Percentiles rank a stretch among this genome's conserved stretches.
Evolutionary conservation across 2,113 vertebrate genomes (phyloP).

Genomic region (Tympanuchus pallidicinctus): DNA sequence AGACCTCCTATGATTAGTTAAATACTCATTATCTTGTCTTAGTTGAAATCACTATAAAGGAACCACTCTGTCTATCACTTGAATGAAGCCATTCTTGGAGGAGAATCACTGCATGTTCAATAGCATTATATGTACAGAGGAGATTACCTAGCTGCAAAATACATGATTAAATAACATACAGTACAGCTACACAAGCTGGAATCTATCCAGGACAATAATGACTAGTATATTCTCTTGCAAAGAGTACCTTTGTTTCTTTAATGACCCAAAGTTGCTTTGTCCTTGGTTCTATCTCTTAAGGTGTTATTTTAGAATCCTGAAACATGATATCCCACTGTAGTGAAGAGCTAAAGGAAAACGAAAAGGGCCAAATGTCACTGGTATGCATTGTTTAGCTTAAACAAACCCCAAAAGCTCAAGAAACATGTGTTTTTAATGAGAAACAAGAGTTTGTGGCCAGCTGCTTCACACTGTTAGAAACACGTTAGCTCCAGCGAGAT

Average conservation of each 20-base stretch:
- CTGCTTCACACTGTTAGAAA: slow-evolving; percentile 67
- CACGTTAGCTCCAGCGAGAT: slow-evolving; percentile 55
- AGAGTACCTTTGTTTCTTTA: neutral
- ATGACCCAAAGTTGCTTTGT: neutral
- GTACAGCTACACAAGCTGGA: neutral
- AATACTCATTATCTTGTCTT: neutral
- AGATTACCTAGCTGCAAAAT: neutral
- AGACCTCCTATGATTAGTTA: neutral
- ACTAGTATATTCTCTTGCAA: neutral
- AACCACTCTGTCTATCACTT: neutral
- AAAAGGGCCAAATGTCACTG: slow-evolving; percentile 65
- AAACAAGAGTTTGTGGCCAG: slow-evolving; percentile 67
- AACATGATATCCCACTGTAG: neutral
- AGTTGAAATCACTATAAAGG: neutral
- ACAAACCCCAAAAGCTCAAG: slow-evolving; percentile 60
- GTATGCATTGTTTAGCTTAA: slow-evolving; percentile 53
- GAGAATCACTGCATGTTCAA: neutral
- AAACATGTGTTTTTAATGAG: slow-evolving; percentile 72
- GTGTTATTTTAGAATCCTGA: neutral
- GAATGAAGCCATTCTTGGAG: neutral
- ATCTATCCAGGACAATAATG: neutral
- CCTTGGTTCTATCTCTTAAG: neutral
- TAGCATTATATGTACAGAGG: neutral
- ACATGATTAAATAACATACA: neutral
- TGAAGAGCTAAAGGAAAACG: slow-evolving; percentile 37